Conservation (phyloP, 2,888 invertebrate genomes). For the Drosophila cognata region DNA sequence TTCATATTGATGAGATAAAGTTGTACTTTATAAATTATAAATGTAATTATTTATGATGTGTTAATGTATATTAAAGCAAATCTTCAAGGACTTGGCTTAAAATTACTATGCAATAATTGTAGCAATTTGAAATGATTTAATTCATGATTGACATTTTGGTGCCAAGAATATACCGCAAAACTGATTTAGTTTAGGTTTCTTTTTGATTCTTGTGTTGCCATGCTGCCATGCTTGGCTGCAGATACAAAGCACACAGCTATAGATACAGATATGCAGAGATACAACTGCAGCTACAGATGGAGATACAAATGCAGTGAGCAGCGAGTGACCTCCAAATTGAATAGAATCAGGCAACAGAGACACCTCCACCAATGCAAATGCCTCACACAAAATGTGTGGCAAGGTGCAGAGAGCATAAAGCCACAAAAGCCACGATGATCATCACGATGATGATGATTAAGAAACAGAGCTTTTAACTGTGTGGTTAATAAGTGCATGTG, state of each 20-base stretch:
- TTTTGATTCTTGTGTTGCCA: conserved; percentile 20
- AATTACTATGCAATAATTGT: conserved; percentile 5
- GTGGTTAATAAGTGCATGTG: conserved; percentile 58
- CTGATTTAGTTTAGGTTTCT: conserved; percentile 65
- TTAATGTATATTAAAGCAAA: background rate
- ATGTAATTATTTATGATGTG: background rate
- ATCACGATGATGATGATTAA: conserved; percentile 42
- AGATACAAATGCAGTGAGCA: conserved; percentile 60
- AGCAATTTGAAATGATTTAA: conserved; percentile 16
- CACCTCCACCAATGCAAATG: conserved; percentile 15
- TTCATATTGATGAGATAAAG: background rate
- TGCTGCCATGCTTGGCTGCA: conserved; percentile 70
- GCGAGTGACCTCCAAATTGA: conserved; percentile 70
- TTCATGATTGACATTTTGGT: conserved; percentile 78
- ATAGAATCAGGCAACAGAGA: conserved; percentile 36
- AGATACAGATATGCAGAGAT: conserved; percentile 18
- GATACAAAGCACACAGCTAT: conserved; percentile 46
- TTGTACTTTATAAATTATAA: background rate
- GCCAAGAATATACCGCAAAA: conserved; percentile 79
- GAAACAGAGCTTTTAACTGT: conserved; percentile 49
- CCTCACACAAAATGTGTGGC: conserved; percentile 61
- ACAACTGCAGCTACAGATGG: conserved; percentile 15
- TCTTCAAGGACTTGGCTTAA: background rate
- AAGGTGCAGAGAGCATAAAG: conserved; percentile 72
- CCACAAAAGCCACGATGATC: conserved; percentile 58